Evolutionary conservation across 2,113 vertebrate genomes (phyloP).

Genomic region (Trinectes maculatus): DNA sequence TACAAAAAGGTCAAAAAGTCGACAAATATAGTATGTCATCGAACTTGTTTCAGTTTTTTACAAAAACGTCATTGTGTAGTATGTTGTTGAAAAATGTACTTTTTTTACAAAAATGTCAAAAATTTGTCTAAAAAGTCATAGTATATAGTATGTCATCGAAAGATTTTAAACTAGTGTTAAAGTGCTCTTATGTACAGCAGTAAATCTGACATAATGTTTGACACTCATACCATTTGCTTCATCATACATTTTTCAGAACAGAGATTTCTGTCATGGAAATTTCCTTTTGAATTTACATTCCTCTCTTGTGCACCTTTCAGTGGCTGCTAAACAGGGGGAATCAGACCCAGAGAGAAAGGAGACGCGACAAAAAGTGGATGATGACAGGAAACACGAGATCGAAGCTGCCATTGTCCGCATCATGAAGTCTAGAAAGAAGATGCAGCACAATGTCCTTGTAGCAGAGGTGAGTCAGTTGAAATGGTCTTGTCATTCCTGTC

Average conservation of each 20-base stretch:
- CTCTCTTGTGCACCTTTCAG: constrained; percentile 69
- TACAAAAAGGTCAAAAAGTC: too few relatives aligned
- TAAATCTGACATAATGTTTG: too few relatives aligned
- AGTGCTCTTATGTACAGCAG: too few relatives aligned
- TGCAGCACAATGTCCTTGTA: constrained; percentile 99
- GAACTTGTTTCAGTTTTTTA: too few relatives aligned
- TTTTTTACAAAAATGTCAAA: too few relatives aligned
- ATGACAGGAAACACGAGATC: constrained; percentile 99
- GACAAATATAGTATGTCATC: too few relatives aligned
- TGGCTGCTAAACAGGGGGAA: constrained; percentile 99
- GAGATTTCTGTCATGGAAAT: too few relatives aligned
- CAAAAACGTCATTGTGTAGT: too few relatives aligned
- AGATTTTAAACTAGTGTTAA: too few relatives aligned
- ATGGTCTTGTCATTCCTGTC: not conserved
- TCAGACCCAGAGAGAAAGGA: constrained; percentile 99
- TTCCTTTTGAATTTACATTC: not conserved
- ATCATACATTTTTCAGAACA: not conserved
- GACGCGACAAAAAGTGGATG: constrained; percentile 98
- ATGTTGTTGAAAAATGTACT: too few relatives aligned
- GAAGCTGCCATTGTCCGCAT: constrained; percentile 99
- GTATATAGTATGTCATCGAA: too few relatives aligned
- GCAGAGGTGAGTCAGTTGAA: constrained; percentile 88
- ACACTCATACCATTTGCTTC: not conserved
- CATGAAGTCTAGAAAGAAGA: constrained; percentile 99
- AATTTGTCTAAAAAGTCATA: too few relatives aligned